Evolutionary conservation across 2,113 vertebrate genomes (phyloP).

Genomic region (Tychaedon coryphoeus): DNA sequence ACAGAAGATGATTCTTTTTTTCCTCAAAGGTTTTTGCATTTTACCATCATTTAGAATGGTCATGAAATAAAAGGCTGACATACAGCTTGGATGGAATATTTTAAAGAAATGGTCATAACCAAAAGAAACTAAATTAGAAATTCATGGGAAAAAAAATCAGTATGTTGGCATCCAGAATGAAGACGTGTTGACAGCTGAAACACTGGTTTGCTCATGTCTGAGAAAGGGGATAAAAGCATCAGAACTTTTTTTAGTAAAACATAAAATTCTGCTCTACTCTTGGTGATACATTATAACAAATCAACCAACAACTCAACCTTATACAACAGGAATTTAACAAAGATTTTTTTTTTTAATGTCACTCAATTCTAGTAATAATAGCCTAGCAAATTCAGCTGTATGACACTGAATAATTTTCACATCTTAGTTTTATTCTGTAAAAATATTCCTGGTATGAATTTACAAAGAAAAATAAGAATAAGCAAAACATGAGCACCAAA

Average conservation of each 20-base stretch:
- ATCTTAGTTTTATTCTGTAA: neutral
- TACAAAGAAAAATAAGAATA: neutral
- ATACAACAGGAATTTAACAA: neutral
- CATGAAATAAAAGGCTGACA: neutral
- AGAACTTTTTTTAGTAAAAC: neutral
- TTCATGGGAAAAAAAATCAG: neutral
- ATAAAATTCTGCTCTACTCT: neutral
- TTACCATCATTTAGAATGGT: neutral
- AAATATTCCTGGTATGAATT: neutral
- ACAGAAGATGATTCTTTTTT: neutral
- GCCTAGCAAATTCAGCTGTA: neutral
- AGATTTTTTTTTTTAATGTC: neutral
- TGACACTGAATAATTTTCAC: neutral
- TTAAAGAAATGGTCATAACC: neutral
- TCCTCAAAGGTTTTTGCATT: neutral
- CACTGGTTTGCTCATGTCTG: neutral
- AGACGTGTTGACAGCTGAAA: neutral
- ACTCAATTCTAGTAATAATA: neutral
- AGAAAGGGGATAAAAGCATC: neutral
- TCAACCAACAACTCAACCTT: neutral
- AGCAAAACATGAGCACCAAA: neutral
- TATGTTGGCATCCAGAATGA: neutral
- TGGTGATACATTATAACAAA: neutral
- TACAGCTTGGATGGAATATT: neutral
- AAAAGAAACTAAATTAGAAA: neutral